Evolutionary conservation across 2,797 vertebrate genomes (phyloP).

Genomic region (Molossus molossus): DNA sequence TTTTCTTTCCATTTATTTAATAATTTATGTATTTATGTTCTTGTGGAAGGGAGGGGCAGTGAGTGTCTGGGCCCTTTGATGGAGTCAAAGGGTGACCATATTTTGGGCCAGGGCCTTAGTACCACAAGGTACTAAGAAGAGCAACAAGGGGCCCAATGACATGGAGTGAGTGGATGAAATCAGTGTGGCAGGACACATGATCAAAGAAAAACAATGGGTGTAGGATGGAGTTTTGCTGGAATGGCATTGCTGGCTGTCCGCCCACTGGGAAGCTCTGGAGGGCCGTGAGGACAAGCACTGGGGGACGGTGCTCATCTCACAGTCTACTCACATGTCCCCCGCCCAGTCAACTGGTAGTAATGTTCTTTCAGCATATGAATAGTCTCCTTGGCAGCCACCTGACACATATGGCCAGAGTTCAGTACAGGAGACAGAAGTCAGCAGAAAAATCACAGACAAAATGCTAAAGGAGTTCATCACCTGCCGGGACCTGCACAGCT

Average conservation of each 20-base stretch:
- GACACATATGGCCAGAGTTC: neutral
- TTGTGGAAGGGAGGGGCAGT: neutral
- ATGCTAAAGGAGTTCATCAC: neutral
- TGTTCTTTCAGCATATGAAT: neutral
- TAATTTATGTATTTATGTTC: neutral
- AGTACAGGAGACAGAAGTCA: neutral
- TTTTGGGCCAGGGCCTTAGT: conserved; percentile 92
- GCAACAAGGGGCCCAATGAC: conserved; percentile 93
- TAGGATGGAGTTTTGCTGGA: neutral
- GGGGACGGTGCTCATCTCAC: neutral
- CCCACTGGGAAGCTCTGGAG: neutral
- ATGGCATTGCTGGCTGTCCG: neutral
- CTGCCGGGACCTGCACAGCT: no score
- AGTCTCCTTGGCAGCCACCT: neutral
- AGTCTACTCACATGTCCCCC: neutral
- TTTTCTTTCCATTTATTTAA: no score
- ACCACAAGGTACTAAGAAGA: conserved; percentile 92
- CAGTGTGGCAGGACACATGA: conserved; percentile 96
- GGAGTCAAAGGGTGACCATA: conserved; percentile 94
- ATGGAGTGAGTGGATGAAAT: conserved; percentile 93
- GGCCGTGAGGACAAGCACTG: neutral
- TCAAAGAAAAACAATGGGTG: conserved; percentile 95
- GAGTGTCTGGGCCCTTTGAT: neutral
- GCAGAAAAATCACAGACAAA: neutral
- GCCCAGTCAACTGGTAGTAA: neutral